A percentile compares a stretch with the other conserved stretches of the same genome.
Evolutionary conservation across 2,888 invertebrate species (phyloP).

Genomic region (Oscheius myriophilus): DNA sequence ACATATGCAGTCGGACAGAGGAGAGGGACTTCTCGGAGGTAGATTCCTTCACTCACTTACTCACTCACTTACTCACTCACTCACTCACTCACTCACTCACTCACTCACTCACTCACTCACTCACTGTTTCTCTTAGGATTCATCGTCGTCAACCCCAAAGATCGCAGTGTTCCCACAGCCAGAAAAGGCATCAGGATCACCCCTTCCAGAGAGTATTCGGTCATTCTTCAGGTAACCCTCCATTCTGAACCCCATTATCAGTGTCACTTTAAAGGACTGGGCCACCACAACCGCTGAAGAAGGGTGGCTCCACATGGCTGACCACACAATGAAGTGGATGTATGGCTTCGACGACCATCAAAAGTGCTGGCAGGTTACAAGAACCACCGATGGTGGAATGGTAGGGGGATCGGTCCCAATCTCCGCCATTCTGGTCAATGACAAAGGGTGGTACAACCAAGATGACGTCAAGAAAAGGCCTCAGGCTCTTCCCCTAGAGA

Average conservation of each 20-base stretch:
- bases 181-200: conserved; percentile 13
- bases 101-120: too few relatives aligned
- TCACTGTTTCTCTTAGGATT: conserved; percentile 35
- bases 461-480: conserved; percentile 49
- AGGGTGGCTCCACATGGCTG: conserved; percentile 51
- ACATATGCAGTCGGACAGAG: conserved; percentile 63
- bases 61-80: background rate
- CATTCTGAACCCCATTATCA: too few relatives aligned
- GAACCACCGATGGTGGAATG: conserved; percentile 56
- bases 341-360: conserved; percentile 59
- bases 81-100: too few relatives aligned
- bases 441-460: conserved; percentile 64
- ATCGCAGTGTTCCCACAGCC: conserved; percentile 35
- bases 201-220: conserved; percentile 54
- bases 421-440: conserved; percentile 58
- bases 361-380: conserved; percentile 62
- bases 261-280: too few relatives aligned
- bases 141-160: conserved; percentile 40
- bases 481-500: conserved; percentile 54
- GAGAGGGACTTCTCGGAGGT: conserved; percentile 64
- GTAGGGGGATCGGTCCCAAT: conserved; percentile 63
- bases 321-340: conserved; percentile 66
- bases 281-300: conserved; percentile 45
- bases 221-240: conserved; percentile 57
- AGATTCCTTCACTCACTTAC: background rate